These are phyloP conservation scores for Tauraco erythrolophus DNA, from an alignment of 2,113 vertebrate species.

Conservation along the genomic window DNA sequence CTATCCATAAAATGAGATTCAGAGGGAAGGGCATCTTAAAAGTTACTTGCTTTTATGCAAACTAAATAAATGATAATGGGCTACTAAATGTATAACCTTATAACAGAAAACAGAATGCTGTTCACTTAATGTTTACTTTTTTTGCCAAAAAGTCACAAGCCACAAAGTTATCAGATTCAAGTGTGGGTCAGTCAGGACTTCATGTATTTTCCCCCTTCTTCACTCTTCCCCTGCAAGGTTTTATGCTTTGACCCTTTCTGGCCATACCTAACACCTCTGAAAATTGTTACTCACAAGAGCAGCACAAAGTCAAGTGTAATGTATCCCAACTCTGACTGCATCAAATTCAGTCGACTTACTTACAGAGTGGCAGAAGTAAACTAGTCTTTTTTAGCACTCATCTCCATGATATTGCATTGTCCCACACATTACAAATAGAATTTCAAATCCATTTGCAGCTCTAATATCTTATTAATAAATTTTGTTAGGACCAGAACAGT, in stretches of 20 bases:
- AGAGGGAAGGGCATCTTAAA: background rate
- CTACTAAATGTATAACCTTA: background rate
- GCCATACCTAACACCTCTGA: background rate
- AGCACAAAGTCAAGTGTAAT: background rate
- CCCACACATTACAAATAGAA: background rate
- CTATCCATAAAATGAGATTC: background rate
- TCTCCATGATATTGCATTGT: background rate
- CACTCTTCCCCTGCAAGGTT: background rate
- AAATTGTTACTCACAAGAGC: background rate
- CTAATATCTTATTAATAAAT: background rate
- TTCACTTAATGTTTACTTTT: background rate
- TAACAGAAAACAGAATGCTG: background rate
- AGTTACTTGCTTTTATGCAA: background rate
- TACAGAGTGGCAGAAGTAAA: background rate
- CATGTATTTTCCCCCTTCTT: background rate
- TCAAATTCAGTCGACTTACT: background rate
- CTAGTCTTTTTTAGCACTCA: background rate
- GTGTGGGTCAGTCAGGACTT: background rate
- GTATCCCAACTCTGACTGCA: background rate
- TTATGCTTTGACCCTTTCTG: accelerated
- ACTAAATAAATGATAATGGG: background rate
- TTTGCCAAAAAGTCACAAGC: background rate
- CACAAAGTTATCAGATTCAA: background rate
- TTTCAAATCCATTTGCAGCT: background rate
- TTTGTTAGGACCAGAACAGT: background rate